Evolutionary conservation across 2,797 vertebrate species (phyloP).

Genomic region (Xiphophorus birchmanni): DNA sequence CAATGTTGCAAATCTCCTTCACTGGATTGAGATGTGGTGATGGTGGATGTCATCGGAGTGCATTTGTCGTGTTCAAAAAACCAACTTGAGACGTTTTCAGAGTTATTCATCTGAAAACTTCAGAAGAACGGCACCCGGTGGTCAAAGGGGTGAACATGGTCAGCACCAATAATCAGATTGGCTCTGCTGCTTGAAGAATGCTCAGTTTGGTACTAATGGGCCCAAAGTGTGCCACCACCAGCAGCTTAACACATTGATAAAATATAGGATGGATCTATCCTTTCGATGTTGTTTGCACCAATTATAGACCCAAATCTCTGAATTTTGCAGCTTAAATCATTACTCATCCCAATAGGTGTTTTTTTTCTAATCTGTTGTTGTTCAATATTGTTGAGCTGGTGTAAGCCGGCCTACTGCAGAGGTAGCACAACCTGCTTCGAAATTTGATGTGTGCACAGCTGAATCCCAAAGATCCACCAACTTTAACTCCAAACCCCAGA

Average conservation of each 20-base stretch:
- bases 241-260: not conserved
- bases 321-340: not conserved
- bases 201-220: not conserved
- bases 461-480: not conserved
- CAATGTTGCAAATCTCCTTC: not conserved
- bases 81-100: not conserved
- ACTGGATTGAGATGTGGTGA: not conserved
- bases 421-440: not conserved
- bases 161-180: not conserved
- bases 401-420: not conserved
- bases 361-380: not conserved
- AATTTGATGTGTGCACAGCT: not conserved
- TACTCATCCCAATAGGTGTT: not conserved
- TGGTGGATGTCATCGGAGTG: not conserved
- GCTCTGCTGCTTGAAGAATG: not conserved
- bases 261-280: not conserved
- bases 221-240: not conserved
- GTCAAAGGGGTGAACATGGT: not conserved
- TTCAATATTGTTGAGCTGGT: not conserved
- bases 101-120: not conserved
- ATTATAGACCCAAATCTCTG: not conserved
- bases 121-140: not conserved
- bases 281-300: not conserved
- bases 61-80: not conserved
- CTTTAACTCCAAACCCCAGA: not conserved